Conservation (phyloP, 2,888 invertebrate genomes). For the Tricholauxania praeusta region DNA sequence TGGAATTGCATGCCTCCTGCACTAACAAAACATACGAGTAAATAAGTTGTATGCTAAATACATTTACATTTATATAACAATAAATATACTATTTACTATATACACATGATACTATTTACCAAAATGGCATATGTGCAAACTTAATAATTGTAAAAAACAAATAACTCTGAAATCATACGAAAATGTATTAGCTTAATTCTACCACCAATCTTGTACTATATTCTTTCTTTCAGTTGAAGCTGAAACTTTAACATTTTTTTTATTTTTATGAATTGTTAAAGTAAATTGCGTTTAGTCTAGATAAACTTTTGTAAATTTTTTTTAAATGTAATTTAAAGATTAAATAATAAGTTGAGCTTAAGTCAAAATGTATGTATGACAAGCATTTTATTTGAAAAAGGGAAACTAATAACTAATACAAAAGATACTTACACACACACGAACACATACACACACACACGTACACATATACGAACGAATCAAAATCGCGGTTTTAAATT, state of each 20-base stretch:
- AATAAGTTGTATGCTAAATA: not conserved
- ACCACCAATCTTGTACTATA: not conserved
- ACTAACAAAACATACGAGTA: conserved; percentile 9
- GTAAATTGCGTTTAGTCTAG: not conserved
- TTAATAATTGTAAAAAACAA: not conserved
- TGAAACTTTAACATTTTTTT: not conserved
- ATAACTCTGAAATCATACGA: not conserved
- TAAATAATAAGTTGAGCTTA: conserved; percentile 16
- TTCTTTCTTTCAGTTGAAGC: conserved; percentile 1
- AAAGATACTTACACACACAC: too few relatives aligned
- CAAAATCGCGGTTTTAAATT: too few relatives aligned
- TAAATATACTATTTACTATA: not conserved
- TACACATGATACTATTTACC: conserved; percentile 12
- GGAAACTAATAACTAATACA: too few relatives aligned
- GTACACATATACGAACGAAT: too few relatives aligned
- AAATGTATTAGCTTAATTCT: conserved; percentile 26
- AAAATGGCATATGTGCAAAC: conserved; percentile 8
- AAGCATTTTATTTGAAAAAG: conserved; percentile 2
- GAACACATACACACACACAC: too few relatives aligned
- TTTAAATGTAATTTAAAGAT: conserved; percentile 1
- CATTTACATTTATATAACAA: conserved; percentile 9
- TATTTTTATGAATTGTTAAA: conserved; percentile 9
- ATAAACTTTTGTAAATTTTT: conserved; percentile 7
- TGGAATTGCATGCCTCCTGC: conserved; percentile 21
- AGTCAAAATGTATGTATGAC: conserved; percentile 4